Base-by-base conservation (phyloP, 2,113 vertebrate genomes). In the Pseudopipra pipra region DNA sequence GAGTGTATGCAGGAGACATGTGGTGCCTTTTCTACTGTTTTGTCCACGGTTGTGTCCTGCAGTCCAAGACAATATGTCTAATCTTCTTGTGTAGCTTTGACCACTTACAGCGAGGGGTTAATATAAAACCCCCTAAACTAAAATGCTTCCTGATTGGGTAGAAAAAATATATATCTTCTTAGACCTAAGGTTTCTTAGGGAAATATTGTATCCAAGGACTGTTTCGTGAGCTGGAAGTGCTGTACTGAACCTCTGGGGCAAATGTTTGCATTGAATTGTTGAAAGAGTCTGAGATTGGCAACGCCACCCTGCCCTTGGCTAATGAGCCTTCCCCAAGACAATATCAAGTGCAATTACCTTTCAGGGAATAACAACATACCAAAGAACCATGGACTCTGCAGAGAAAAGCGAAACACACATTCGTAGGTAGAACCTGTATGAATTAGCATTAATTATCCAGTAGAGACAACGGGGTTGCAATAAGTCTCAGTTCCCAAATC, bases 271-370 rank as follows among this genome's bases (percentile, higher is more conserved):
- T 14, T 94, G 88, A 94, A 94, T 93, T 90, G 92, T 92, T 96
- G 92, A 95, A 95, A 96, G 76, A 93, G 46, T 41, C 88, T 92
- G 76, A 93, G 95, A 95, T 78, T 95, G 90, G 94, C 94, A 96
- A 97, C 87, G 5, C 84, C 90, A 96, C 92, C 93, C 88, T 95
- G 84, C 82, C 93, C 87, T 94, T 82, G 92, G 94, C 94, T 97
- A 93, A 93, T 93, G 95, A 97, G 93, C 84, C 82, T 94, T 94
- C 91, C 93, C 89, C 56, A 61, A 66, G 93, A 93, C 95, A 96
- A 96, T 96, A 96, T 96, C 96, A 96, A 96, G 87, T 96, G 90
- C 96, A 97, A 97, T 97, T 96, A 96, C 94, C 94, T 97, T 95
- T 95, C 92, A 92, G 87, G 85, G 93, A 95, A 96, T 95, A 96